phyloP scores from a whole-genome alignment of 2,888 invertebrate genomes.

The Mantis religiosa region DNA sequence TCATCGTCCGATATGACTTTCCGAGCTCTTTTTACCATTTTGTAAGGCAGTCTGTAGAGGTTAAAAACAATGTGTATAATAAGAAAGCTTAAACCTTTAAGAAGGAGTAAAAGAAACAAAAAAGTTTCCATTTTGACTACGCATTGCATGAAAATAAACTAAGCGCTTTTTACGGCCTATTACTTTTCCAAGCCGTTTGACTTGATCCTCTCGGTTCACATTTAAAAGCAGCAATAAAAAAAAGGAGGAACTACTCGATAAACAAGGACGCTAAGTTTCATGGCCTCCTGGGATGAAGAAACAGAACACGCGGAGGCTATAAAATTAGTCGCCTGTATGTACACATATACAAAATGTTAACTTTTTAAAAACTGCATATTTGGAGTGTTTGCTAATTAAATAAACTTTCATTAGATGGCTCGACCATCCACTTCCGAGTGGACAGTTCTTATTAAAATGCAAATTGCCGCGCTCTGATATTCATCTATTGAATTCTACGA shows the following conservation, averaged over 20 bases:
- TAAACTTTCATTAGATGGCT: neutral
- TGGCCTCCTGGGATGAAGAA: neutral
- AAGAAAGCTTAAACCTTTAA: too few relatives aligned
- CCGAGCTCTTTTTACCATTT: too few relatives aligned
- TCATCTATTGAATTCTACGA: neutral
- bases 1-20: too few relatives aligned
- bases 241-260: neutral
- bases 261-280: neutral
- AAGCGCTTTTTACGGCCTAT: too few relatives aligned
- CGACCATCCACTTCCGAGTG: neutral
- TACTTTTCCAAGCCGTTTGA: too few relatives aligned
- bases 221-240: neutral
- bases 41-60: too few relatives aligned
- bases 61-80: too few relatives aligned
- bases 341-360: neutral
- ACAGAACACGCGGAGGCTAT: neutral
- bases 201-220: neutral
- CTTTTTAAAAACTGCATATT: neutral
- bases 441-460: neutral
- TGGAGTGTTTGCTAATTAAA: neutral
- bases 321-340: neutral
- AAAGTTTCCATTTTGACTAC: too few relatives aligned
- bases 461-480: neutral
- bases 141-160: too few relatives aligned
- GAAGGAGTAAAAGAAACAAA: too few relatives aligned